Conservation (phyloP, 2,797 vertebrate genomes). For the Esox masquinongy region DNA sequence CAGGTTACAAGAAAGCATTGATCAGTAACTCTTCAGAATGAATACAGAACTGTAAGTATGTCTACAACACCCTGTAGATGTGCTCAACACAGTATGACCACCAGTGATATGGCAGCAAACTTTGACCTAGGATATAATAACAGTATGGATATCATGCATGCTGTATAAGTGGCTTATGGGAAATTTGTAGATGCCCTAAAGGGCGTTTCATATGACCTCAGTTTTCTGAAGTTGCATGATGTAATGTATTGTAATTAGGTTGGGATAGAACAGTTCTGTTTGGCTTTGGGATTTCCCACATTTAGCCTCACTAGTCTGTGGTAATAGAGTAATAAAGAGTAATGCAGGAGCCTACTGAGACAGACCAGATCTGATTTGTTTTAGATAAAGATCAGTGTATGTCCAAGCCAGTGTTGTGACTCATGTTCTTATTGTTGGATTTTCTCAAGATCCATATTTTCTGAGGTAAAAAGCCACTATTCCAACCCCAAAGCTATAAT, state of each 20-base stretch:
- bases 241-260: slow-evolving; percentile 43
- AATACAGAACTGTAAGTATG: background rate
- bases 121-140: background rate
- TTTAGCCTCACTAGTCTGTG: slow-evolving; percentile 30
- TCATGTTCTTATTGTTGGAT: slow-evolving; percentile 34
- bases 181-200: slow-evolving; percentile 27
- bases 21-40: background rate
- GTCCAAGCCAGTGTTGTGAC: slow-evolving; percentile 26
- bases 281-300: slow-evolving; percentile 36
- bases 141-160: background rate
- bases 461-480: slow-evolving; percentile 28
- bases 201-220: slow-evolving; percentile 46
- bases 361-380: slow-evolving; percentile 25
- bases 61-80: background rate
- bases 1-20: background rate
- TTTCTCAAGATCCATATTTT: slow-evolving; percentile 34
- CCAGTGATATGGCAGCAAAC: background rate
- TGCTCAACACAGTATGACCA: background rate
- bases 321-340: slow-evolving; percentile 35
- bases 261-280: slow-evolving; percentile 44
- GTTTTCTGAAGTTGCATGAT: slow-evolving; percentile 44
- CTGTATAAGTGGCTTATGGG: slow-evolving; percentile 27
- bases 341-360: slow-evolving; percentile 31
- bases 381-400: slow-evolving; percentile 35
- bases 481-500: slow-evolving; percentile 29